Base-by-base conservation (phyloP, 2,113 vertebrate genomes). In the Melanotaenia duboulayi region DNA sequence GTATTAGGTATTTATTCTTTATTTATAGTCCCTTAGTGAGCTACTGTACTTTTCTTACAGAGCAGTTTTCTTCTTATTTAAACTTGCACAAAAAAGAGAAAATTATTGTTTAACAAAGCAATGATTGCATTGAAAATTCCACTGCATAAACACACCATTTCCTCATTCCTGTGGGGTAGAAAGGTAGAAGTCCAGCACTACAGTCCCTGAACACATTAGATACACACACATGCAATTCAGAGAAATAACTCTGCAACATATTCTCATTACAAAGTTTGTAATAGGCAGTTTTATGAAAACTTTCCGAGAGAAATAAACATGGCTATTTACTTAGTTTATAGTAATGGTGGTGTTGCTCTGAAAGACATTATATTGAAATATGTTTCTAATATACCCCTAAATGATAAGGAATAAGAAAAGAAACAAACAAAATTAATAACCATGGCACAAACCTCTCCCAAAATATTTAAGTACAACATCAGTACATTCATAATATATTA, bases 1-100 rank as follows among this genome's bases (percentile, higher is more conserved):
- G 61, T 63, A 69, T 84, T 55, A 54, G 35, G 7, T n/a, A 54
- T 11, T 68, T 65, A 40, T 39, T 50, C 56, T 71, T n/a, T n/a
- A n/a, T n/a, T n/a, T n/a, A n/a, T n/a, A n/a, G 22, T 65, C 32
- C 74, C 55, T 50, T 19, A 39, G 32, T 1, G 8, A 35, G 32
- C 32, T 35, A 48, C 19, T 19, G 1, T 19, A 48, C 17, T n/a
- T 7, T n/a, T n/a, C 7, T 5, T 14, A 42, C 40, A 48, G 19
- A 19, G 17, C 7, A 48, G 44, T 7, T 48, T 6, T 48, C 1
- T 17, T 48, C n/a, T 48, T 48, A 48, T 48, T 48, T 7, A 48
- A n/a, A 2, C 17, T n/a, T 48, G 17, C 44, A 48, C 19, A 6
- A 19, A 48, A 14, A 17, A n/a, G 7, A 14, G 16, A 19, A 48